Conservation (phyloP, 1,140 invertebrate genomes). For the Phymorhynchus buccinoides region DNA sequence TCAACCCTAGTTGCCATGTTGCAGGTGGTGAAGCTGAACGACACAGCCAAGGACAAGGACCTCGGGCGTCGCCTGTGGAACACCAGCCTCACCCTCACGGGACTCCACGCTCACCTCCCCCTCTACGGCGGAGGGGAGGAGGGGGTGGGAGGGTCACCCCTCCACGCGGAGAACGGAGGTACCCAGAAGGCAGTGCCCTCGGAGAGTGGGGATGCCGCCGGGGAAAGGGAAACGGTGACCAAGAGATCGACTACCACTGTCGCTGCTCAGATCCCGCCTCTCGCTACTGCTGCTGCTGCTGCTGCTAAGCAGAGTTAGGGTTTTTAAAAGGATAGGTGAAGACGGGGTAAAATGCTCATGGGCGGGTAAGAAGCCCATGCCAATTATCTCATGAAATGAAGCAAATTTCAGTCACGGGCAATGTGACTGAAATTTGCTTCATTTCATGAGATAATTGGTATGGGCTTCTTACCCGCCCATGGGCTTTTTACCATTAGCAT, state of each 20-base stretch:
- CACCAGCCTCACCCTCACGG: conserved; percentile 60
- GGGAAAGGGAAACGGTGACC: not conserved
- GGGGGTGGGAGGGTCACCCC: not conserved
- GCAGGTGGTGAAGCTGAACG: conserved; percentile 47
- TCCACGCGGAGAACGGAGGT: conserved; percentile 29
- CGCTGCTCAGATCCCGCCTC: not conserved
- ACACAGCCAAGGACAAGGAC: conserved; percentile 55
- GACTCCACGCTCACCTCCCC: conserved; percentile 49
- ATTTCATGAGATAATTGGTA: too few relatives aligned
- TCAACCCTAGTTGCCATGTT: not conserved
- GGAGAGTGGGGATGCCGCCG: not conserved
- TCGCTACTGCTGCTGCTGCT: not conserved
- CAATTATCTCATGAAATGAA: too few relatives aligned
- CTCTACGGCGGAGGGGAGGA: conserved; percentile 28
- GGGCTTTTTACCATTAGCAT: too few relatives aligned
- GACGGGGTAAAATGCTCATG: too few relatives aligned
- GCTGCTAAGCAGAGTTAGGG: conserved; percentile 20
- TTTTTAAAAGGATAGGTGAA: too few relatives aligned
- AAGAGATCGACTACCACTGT: not conserved
- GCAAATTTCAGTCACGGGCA: too few relatives aligned
- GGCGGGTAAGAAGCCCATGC: too few relatives aligned
- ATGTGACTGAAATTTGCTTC: too few relatives aligned
- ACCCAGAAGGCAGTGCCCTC: not conserved
- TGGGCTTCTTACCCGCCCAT: too few relatives aligned
- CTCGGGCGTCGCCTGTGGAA: conserved; percentile 61